Percentiles rank a stretch among this genome's conserved stretches.
phyloP scores from a whole-genome alignment of 1,140 invertebrate genomes.

The Anoplolepis gracilipes region DNA sequence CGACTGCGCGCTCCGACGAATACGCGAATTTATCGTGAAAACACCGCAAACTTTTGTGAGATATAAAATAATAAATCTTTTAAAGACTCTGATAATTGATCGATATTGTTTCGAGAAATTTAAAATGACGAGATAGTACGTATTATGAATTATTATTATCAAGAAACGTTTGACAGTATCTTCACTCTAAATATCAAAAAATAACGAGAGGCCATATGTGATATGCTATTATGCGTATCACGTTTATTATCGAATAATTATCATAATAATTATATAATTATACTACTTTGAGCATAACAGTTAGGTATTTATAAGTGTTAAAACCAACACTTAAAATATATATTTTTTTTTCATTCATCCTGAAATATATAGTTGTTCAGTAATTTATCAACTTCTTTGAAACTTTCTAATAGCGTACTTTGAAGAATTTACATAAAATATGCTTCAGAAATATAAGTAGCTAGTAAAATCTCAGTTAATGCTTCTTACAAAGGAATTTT shows the following conservation, averaged over 20 bases:
- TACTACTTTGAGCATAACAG: not conserved
- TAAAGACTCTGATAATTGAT: not conserved
- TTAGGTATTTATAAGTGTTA: too few relatives aligned
- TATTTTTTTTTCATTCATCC: not conserved
- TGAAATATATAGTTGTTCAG: not conserved
- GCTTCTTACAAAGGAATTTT: not conserved
- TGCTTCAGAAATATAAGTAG: not conserved
- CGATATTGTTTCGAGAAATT: not conserved
- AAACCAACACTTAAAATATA: not conserved
- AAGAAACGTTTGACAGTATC: not conserved
- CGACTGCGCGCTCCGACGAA: not conserved
- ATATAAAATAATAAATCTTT: not conserved
- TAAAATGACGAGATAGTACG: too few relatives aligned
- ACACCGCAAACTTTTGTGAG: not conserved
- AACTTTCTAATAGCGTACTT: not conserved
- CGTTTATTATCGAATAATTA: not conserved
- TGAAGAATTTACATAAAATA: not conserved
- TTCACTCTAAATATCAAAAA: not conserved
- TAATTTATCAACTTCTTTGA: not conserved
- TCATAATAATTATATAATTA: too few relatives aligned
- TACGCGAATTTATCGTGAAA: not conserved
- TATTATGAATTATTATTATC: not conserved
- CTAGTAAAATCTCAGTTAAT: not conserved
- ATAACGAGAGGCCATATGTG: not conserved
- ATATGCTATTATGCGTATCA: not conserved